phyloP scores from a whole-genome alignment of 2,113 vertebrate species.

The Nipponia nippon region DNA sequence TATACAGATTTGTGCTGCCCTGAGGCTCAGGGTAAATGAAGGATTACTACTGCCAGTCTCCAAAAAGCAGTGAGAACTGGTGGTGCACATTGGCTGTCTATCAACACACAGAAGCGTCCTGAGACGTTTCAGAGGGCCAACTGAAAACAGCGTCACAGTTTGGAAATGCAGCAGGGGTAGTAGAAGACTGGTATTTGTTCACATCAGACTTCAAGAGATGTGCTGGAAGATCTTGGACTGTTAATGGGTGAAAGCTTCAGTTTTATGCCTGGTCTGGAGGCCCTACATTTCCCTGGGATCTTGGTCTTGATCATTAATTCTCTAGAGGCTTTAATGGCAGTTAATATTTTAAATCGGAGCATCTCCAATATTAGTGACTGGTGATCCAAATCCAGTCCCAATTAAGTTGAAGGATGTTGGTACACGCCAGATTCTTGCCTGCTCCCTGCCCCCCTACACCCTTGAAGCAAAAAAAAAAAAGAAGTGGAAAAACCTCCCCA shows the following conservation, averaged over 20 bases:
- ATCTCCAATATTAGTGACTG: not conserved
- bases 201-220: not conserved
- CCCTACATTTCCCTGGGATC: not conserved
- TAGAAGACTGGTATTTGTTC: not conserved
- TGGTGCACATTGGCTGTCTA: rapidly evolving
- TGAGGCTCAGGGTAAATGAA: not conserved
- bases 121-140: not conserved
- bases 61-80: not conserved
- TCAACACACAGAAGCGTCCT: not conserved
- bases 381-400: not conserved
- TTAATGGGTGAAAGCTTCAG: not conserved
- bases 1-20: not conserved
- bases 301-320: not conserved
- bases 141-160: not conserved
- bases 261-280: not conserved
- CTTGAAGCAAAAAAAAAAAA: not conserved
- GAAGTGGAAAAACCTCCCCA: no score
- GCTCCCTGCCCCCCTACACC: rapidly evolving
- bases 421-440: not conserved
- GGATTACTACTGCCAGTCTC: not conserved
- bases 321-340: not conserved
- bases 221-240: not conserved
- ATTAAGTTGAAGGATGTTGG: not conserved
- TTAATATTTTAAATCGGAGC: not conserved
- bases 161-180: not conserved